Evolutionary conservation across 2,113 vertebrate species (phyloP), one percentile per base, ranked within the genome.

Genomic region (Hydrolagus affinis): DNA sequence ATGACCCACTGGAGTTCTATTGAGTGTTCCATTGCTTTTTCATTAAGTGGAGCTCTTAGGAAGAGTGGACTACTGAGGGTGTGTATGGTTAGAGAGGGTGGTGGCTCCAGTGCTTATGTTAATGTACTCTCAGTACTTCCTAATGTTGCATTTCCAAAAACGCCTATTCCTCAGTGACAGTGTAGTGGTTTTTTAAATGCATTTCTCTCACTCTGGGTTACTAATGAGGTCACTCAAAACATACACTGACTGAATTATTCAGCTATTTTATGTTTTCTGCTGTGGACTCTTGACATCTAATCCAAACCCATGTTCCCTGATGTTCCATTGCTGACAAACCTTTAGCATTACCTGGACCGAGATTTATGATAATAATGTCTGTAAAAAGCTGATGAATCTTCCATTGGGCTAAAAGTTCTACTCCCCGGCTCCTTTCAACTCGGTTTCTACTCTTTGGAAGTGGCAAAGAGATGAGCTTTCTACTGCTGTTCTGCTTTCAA

Each of bases 131-230:
- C 66, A 83, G 66, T 83, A 66, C 23, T 83, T 23, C 28, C 78
- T 83, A 83, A 83, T 83, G 78, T 83, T 83, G 60, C 25, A 9
- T 32, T 28, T 32, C 78, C 30, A 28, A 17, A 32, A n/a, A n/a
- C n/a, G 64, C 66, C 66, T 83, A 83, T 83, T 83, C 78, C 78
- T 83, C 66, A 28, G 78, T 83, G 78, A 66, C 78, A 83, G n/a
- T 66, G 78, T 60, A 66, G 78, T 19, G 78, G 78, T 83, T 83
- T 83, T 66, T 83, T 32, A 83, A 83, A 83, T 83, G 78, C 78
- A 21, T 83, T 66, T 83, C 78, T 83, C 12, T 83, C 60, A 83
- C 78, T 83, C 78, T 83, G 78, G 78, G 78, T 83, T 83, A 83
- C 78, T 83, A 83, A 83, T 83, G 78, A 83, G 78, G 78, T 83